Evolutionary conservation across 2,797 vertebrate species (phyloP).

Genomic region (Syngnathus acus): DNA sequence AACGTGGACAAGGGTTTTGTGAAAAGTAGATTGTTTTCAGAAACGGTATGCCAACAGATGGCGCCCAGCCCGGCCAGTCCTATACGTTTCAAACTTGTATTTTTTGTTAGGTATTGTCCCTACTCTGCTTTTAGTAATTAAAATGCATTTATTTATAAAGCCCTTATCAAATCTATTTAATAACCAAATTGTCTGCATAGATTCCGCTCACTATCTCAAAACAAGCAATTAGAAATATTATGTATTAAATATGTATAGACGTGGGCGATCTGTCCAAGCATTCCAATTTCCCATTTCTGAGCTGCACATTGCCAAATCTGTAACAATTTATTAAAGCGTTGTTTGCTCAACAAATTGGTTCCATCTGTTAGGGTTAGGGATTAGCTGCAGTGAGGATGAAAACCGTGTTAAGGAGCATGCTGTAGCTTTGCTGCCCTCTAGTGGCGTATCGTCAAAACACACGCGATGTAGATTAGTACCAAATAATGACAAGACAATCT

Average conservation of each 20-base stretch:
- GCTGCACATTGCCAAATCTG: constrained; percentile 6
- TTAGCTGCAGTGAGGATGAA: background rate
- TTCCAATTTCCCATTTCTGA: constrained; percentile 5
- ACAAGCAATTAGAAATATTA: background rate
- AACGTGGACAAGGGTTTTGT: background rate
- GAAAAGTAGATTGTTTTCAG: background rate
- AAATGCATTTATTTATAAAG: too few relatives aligned
- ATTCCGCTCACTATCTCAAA: background rate
- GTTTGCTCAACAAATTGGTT: background rate
- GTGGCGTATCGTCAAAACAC: constrained; percentile 19
- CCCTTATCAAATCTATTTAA: too few relatives aligned
- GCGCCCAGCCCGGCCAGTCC: constrained; percentile 10
- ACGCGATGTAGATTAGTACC: background rate
- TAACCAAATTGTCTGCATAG: too few relatives aligned
- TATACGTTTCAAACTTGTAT: background rate
- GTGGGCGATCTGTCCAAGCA: too few relatives aligned
- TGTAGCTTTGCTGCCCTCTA: constrained; percentile 48
- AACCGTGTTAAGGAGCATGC: background rate
- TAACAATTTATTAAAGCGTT: background rate
- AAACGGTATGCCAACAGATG: constrained; percentile 14
- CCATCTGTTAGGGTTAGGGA: background rate
- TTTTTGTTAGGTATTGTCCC: background rate
- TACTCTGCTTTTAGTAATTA: background rate
- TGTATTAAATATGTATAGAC: background rate
- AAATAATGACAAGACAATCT: background rate